These are phyloP conservation scores for Phylloscopus whistleri DNA, from an alignment of 2,113 vertebrate species.

Conservation along the genomic window DNA sequence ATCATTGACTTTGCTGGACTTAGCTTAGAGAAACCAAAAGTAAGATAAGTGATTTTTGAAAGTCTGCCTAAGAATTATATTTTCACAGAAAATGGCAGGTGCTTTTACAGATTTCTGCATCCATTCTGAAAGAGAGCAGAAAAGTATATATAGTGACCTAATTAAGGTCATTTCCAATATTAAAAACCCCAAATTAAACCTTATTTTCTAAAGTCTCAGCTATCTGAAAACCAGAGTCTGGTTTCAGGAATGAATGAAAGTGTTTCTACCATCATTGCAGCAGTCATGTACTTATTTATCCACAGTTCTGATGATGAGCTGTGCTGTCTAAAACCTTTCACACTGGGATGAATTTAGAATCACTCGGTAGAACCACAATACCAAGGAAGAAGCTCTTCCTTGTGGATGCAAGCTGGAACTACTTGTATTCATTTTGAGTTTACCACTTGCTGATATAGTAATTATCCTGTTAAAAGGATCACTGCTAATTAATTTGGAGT, in stretches of 20 bases:
- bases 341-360: background rate
- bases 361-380: background rate
- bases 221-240: background rate
- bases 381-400: background rate
- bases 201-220: background rate
- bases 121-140: background rate
- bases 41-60: background rate
- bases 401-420: background rate
- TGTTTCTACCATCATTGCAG: background rate
- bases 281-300: background rate
- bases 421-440: background rate
- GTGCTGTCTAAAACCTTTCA: background rate
- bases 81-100: background rate
- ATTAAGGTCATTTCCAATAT: background rate
- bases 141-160: background rate
- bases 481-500: constrained; percentile 50
- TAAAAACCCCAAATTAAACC: background rate
- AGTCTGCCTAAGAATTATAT: background rate
- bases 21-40: background rate
- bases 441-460: constrained; percentile 30
- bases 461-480: constrained; percentile 33
- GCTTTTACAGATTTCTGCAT: background rate
- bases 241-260: background rate
- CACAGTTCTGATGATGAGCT: background rate
- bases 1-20: background rate